Evolutionary conservation across 2,113 vertebrate species (phyloP).

Genomic region (Spizaetus ornatus): DNA sequence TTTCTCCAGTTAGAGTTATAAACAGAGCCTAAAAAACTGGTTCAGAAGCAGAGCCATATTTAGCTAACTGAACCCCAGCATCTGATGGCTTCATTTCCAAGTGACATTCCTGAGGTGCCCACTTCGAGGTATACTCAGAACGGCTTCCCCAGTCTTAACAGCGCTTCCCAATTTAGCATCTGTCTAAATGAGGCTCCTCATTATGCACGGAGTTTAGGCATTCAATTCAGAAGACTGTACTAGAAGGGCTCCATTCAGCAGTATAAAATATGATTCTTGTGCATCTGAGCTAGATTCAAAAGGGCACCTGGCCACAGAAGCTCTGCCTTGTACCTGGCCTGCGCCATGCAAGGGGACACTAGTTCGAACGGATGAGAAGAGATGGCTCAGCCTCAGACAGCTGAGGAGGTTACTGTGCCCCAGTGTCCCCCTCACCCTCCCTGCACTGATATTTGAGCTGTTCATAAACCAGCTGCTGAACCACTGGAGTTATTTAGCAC

Average conservation of each 20-base stretch:
- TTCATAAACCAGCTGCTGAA: constrained; percentile 47
- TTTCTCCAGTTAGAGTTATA: neutral
- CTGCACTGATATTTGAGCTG: constrained; percentile 32
- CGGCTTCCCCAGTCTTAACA: neutral
- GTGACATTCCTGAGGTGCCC: neutral
- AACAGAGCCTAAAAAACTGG: neutral
- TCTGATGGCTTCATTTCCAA: neutral
- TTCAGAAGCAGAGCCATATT: neutral
- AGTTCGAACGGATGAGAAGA: neutral
- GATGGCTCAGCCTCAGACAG: neutral
- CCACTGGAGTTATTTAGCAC: constrained; percentile 49
- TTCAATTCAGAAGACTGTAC: neutral
- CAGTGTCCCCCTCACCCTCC: neutral
- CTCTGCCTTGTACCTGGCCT: neutral
- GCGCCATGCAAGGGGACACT: neutral
- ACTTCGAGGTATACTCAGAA: neutral
- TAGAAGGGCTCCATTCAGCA: neutral
- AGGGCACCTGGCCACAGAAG: neutral
- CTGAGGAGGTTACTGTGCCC: neutral
- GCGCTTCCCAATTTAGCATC: neutral
- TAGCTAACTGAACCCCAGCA: neutral
- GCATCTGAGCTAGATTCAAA: neutral
- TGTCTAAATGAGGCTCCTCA: neutral
- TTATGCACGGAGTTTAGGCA: neutral
- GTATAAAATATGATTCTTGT: neutral